phyloP scores from a whole-genome alignment of 53 echinoderm and acorn worm species.

The Paracentrotus lividus region DNA sequence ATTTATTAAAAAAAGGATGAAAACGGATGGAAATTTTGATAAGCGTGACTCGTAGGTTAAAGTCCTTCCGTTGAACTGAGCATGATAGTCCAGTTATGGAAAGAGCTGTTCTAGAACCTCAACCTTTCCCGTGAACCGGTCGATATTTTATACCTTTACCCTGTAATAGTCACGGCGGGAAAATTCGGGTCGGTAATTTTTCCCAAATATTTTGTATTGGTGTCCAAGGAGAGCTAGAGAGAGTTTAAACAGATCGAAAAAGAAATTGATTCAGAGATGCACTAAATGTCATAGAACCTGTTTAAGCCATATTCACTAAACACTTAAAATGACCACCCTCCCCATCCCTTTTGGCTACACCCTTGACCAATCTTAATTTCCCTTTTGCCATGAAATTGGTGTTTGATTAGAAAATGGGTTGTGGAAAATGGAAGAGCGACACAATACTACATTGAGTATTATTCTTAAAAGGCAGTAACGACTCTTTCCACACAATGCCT shows the following conservation, averaged over 20 bases:
- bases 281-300: too few relatives aligned
- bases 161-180: slow-evolving; percentile 9
- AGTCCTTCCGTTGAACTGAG: background rate
- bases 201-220: background rate
- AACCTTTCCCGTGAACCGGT: background rate
- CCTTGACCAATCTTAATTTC: too few relatives aligned
- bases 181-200: background rate
- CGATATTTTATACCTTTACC: background rate
- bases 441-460: too few relatives aligned
- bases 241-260: background rate
- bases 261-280: too few relatives aligned
- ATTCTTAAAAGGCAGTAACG: too few relatives aligned
- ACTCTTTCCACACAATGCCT: too few relatives aligned
- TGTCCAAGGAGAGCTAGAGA: background rate
- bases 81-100: background rate
- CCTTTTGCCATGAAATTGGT: too few relatives aligned
- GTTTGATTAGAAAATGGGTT: too few relatives aligned
- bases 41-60: background rate
- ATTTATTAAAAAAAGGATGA: background rate
- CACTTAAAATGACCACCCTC: too few relatives aligned
- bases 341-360: too few relatives aligned
- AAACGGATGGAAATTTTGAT: background rate
- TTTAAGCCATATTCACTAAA: too few relatives aligned
- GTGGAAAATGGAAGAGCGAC: too few relatives aligned
- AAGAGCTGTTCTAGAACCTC: background rate